Base-by-base conservation (phyloP, 2,888 invertebrate genomes). In the Salpingus planirostris region DNA sequence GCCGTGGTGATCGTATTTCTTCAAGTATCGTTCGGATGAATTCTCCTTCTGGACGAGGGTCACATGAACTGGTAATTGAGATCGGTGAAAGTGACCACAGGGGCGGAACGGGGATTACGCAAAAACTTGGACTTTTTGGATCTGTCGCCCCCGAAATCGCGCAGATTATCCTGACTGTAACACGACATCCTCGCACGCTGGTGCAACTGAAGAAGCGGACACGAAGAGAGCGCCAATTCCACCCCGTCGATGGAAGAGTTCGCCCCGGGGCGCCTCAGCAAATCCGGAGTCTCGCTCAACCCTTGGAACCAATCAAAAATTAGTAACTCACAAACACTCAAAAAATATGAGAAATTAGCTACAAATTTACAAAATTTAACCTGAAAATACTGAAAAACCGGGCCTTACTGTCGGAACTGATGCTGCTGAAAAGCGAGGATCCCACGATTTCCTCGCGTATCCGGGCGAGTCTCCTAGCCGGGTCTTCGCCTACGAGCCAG, bases 401-500 rank as follows among this genome's bases (percentile, higher is more conserved):
- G 18, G 8, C 5, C 18, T 58, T 56, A 67, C 67, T 54, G 43
- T 65, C 65, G 11, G 65, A 65, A 46, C 64, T 64, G 6, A 62
- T 49, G 39, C 66, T 66, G 42, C 59, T 64, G 36, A 63, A 63
- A 12, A 66, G 44, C 1, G 65, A 62, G 10, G 67, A 62, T 18
- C 64, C 64, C 15, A 65, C 47, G 37, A 67, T 55, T 46, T 65
- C 60, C 43, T 65, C 56, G 27, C 66, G 55, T 24, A 69, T 61
- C 36, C 69, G 44, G 13, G 66, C 66, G 34, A 66, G 42, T 33
- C 67, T 42, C 49, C 64, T 59, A 15, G 54, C 52, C 34, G 58
- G 66, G 62, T 52, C 74, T 59, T 80, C 78, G 1, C 78, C 76
- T 0, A 73, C 61, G 2, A 83, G 62, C 82, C 82, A 83, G 64